Base-by-base conservation (phyloP, 2,113 vertebrate species). In the Noturus placidus region DNA sequence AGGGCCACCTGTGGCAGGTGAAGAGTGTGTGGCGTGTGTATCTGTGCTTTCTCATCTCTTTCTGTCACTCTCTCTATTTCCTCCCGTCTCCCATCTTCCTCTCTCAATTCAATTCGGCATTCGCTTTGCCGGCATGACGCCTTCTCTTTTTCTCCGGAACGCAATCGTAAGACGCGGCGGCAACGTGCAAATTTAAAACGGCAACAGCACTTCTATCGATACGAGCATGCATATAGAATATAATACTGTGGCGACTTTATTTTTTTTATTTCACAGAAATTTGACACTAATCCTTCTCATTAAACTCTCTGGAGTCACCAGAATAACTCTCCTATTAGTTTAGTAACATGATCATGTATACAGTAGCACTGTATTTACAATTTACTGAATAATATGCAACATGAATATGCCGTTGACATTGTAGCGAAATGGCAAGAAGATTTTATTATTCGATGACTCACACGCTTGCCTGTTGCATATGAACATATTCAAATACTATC, bases 1-100 rank as follows among this genome's bases (percentile, higher is more conserved):
- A 94, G 92, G 89, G 87, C 87, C 93, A 94, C 94, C 94, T 95
- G 93, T 92, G 92, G 92, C 92, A 92, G 93, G 92, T 94, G 92
- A 92, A 93, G 92, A 91, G 92, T 77, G 38, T 46, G 9, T 77
- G 9, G 38, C 15, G 42, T 84, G 57, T 50, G 86, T 90, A 86
- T 89, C 86, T 74, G 88, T 88, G 25, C 11, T 13, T 89, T 74
- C 70, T 74, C 70, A 76, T 84, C 88, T 70, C 69, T 35, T 52
- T 80, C 52, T 88, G 87, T 70, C 87, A 86, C 54, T 57, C 79
- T 35, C 30, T 59, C 76, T 10, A 30, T 56, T 77, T 77, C 8
- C 74, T 77, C 74, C 76, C 54, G 46, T 78, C 76, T 19, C 7
- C 7, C 50, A 1, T 82, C 57, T 35, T 57, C 35, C 30, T 22